Base-by-base conservation (phyloP, 2,888 invertebrate species). In the Chrysolina oricalcia region DNA sequence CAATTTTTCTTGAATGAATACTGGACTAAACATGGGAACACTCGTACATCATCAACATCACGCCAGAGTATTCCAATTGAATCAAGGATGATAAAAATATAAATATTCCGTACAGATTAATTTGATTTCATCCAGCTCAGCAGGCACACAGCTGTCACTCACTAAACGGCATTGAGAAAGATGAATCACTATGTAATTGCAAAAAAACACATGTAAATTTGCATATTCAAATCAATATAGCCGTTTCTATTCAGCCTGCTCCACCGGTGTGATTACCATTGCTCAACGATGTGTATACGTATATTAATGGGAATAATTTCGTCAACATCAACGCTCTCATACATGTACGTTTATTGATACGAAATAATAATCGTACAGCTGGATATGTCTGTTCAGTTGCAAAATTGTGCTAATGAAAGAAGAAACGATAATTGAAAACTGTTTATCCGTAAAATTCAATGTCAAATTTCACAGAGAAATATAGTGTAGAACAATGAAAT, bases 121-220 rank as follows among this genome's bases (percentile, higher is more conserved):
- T 46, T 46, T 59, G 59, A 59, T 59, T 27, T 59, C 59, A 59
- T 9, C 35, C 2, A 9, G 27, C n/a, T 2, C 27, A 59, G 15
- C 17, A 27, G n/a, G 59, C 59, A n/a, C 23, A 1, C 59, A 59
- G 59, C 59, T 59, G 59, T n/a, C 27, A 59, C 17, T 27, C 23
- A 15, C 11, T 0, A 59, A 59, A 17, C 59, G 59, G 59, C 59
- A 59, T 59, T 59, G 59, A 59, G 23, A 9, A 13, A 59, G 59
- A 59, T 59, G 59, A 59, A 59, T 59, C 59, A 59, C 50, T 59
- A 27, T 10, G n/a, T 59, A 35, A 59, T 59, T 59, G 59, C 59
- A 27, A 59, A 59, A 59, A 59, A 59, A 21, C 11, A 35, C n/a
- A 59, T 59, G 59, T 27, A 2, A 9, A 59, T 59, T 59, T 59